Evolutionary conservation across 2,113 vertebrate genomes (phyloP), one percentile per base, ranked within the genome.

Genomic region (Psophia crepitans): DNA sequence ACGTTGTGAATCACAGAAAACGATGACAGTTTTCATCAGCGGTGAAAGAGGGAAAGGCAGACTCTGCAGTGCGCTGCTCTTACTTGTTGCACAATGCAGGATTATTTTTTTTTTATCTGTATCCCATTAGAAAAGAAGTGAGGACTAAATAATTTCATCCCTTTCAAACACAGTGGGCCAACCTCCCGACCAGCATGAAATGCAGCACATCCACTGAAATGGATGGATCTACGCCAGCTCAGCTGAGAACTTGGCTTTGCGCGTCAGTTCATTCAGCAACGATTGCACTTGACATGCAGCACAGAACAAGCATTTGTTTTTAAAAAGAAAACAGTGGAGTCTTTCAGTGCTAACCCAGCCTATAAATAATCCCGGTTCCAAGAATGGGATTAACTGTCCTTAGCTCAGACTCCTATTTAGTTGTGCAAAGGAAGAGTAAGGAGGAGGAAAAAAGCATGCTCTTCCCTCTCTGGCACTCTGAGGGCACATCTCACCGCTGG

Each of bases 1-100:
- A 92, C 70, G 81, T 12, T 91, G 89, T 88, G 98, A 97, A 97
- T 96, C 95, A 96, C 44, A 84, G 83, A 87, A 92, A 93, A 91
- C 27, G 77, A 96, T 86, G 91, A 96, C 81, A 95, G 61, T 70
- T 91, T 94, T 89, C 56, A 77, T 90, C 95, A 91, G 77, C 3
- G 41, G 78, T 85, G 71, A 96, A 97, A 80, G n/a, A 66, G 51
- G 68, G 71, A 57, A 93, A 75, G 28, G 66, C 73, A 91, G 60
- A 66, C 41, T 57, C 74, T 65, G 44, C 28, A 14, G 33, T 2
- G 9, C 4, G 65, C 63, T 64, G 54, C 33, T 89, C 73, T 46
- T 49, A 56, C 5, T 7, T 51, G 35, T 57, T 78, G 56, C 19
- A 63, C 63, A 77, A 5, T 0, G 4, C 8, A 77, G 78, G 46